A percentile compares a stretch with the other conserved stretches of the same genome.
These are phyloP conservation scores for Pelosia muscerda DNA, from an alignment of 2,888 invertebrate genomes.

Conservation along the genomic window DNA sequence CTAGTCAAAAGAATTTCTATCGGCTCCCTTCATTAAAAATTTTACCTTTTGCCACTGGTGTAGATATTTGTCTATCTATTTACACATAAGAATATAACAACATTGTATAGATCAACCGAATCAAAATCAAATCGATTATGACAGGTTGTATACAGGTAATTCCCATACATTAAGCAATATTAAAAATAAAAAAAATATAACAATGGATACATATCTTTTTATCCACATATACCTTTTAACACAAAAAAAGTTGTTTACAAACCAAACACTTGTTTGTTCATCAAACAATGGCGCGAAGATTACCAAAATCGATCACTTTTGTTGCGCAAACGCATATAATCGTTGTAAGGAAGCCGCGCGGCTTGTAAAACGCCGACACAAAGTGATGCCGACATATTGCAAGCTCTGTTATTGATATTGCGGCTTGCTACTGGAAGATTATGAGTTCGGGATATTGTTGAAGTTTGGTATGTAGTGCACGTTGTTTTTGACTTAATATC, in stretches of 20 bases:
- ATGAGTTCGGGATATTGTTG: neutral
- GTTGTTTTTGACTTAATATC: neutral
- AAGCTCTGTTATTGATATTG: slow-evolving; percentile 60
- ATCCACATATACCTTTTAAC: slow-evolving; percentile 12
- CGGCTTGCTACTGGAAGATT: slow-evolving; percentile 30
- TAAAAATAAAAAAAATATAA: slow-evolving; percentile 10
- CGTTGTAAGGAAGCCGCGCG: slow-evolving; percentile 55
- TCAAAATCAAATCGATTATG: slow-evolving; percentile 3
- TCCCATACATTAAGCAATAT: slow-evolving; percentile 1
- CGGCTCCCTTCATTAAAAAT: neutral
- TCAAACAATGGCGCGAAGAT: slow-evolving; percentile 64
- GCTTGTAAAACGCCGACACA: slow-evolving; percentile 42
- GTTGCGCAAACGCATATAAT: slow-evolving; percentile 68
- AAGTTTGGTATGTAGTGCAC: neutral
- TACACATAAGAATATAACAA: neutral
- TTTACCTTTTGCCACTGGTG: too few relatives aligned
- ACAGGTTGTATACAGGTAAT: slow-evolving; percentile 14
- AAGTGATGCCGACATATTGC: slow-evolving; percentile 39
- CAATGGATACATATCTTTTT: slow-evolving; percentile 15
- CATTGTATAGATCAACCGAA: neutral
- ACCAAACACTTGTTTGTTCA: slow-evolving; percentile 64
- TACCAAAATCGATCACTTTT: slow-evolving; percentile 60
- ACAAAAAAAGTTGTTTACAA: slow-evolving; percentile 61
- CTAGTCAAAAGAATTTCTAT: neutral
- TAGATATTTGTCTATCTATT: neutral